Base-by-base conservation (phyloP, 2,113 vertebrate species). In the Redunca redunca region DNA sequence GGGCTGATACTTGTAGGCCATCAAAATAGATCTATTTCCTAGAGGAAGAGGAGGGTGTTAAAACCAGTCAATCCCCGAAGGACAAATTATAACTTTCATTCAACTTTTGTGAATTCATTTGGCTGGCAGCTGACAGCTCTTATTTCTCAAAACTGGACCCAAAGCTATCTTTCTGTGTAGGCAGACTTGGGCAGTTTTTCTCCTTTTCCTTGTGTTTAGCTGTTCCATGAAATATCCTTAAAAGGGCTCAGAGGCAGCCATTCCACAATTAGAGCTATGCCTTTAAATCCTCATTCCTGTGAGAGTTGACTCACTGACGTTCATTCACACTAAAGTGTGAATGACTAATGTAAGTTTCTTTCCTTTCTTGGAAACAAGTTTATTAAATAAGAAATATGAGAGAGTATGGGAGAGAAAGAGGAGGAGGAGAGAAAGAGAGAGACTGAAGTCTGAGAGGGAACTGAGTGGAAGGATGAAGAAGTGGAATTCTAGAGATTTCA, bases 241-340 rank as follows among this genome's bases (percentile, higher is more conserved):
- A 93, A 97, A 88, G 96, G 5, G 23, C 40, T 84, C 71, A n/a
- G 30, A 95, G 30, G 50, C 12, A 97, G 8, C 10, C 36, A 26
- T 94, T 74, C 50, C 19, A 74, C 77, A 94, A 15, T 89, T 95
- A 94, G 94, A 97, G 43, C 26, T 64, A 48, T 67, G 82, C 67
- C 85, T 90, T 88, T 85, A 90, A 94, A 91, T 84, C 19, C 30
- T 96, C 94, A 62, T 71, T 95, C 67, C 60, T 97, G 60, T 74
- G 78, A 97, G 78, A 98, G 28, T 48, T 58, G 60, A 80, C 60
- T 77, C 36, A 58, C 10, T 53, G 77, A 46, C 4, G 87, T 97
- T 96, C 91, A 97, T 96, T 95, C 89, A 89, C 17, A 88, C 57
- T 87, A 9, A 95, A 50, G 67, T 95, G 71, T 78, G 89, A 94